Evolutionary conservation across 1,140 invertebrate species (phyloP).

Genomic region (Harpegnathos saltator): DNA sequence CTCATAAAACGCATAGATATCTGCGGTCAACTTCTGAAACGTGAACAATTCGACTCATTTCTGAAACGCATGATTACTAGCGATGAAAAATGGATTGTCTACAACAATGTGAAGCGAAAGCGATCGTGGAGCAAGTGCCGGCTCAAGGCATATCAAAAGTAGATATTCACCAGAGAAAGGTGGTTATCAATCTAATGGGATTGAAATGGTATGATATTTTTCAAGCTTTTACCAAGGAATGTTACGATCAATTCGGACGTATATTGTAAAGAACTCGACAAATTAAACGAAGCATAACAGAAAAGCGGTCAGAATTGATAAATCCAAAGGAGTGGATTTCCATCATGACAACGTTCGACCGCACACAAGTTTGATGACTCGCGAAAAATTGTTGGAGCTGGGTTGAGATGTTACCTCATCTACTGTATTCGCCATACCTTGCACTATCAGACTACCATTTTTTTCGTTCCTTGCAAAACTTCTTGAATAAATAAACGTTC

Average conservation of each 20-base stretch:
- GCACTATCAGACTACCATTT: too few relatives aligned
- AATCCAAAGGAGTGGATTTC: neutral
- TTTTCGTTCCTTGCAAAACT: too few relatives aligned
- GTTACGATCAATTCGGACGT: neutral
- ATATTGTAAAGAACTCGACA: too few relatives aligned
- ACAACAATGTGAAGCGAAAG: slow-evolving; percentile 2
- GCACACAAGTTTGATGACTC: slow-evolving; percentile 8
- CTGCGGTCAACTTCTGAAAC: too few relatives aligned
- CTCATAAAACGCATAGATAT: too few relatives aligned
- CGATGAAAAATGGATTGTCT: too few relatives aligned
- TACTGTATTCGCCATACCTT: neutral
- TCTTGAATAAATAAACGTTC: too few relatives aligned
- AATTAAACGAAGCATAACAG: neutral
- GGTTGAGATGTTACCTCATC: neutral
- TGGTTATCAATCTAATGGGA: too few relatives aligned
- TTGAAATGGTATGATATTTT: neutral
- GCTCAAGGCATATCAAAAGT: neutral
- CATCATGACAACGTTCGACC: neutral
- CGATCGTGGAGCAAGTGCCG: too few relatives aligned
- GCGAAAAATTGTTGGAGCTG: neutral
- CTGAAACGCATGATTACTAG: too few relatives aligned
- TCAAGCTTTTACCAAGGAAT: neutral
- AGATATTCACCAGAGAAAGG: neutral
- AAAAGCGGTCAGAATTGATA: neutral
- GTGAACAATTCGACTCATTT: too few relatives aligned